Evolutionary conservation across 2,113 vertebrate species (phyloP), one percentile per base, ranked within the genome.

Genomic region (Gasterosteus aculeatus): DNA sequence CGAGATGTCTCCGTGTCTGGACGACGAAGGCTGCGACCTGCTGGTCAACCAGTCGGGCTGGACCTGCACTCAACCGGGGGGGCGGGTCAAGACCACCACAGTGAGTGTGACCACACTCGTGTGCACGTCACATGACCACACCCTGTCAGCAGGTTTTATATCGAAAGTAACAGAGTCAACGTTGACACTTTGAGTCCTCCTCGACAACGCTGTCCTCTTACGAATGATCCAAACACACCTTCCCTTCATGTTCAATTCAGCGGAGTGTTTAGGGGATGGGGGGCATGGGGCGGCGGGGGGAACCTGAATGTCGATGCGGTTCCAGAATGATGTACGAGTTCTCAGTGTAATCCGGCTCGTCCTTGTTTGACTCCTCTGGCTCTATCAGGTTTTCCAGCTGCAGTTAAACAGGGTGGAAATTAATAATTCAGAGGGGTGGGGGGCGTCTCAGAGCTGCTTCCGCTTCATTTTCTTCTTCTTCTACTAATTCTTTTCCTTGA

Each of bases 31-130:
- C 72, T 98, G 97, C 47, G 93, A 96, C 89, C 92, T 97, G 89
- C 89, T 98, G 87, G 94, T 96, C 89, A 96, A 96, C 91, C 95
- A 94, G 88, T 97, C 96, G 78, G 97, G 97, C 92, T 98, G 97
- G 96, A 97, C 95, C 89, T 98, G 97, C 94, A 96, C 95, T 6
- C 96, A 96, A 92, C 96, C 96, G 16, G 96, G 97, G 71, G 96
- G 97, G 70, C 93, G 97, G 75, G 95, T 96, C 91, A 97, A 97
- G 93, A 98, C 96, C 90, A 98, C 97, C 85, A 98, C 97, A 91
- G 97, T 98, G 92, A 72, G 95, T 1, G 26, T 31, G 31, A 59
- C 8, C 7, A 19, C 9, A 4, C 35, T 15, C 57, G 33, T 35
- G 57, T 29, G 14, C 2, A 29, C 53, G 11, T 53, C 51, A 5